phyloP scores from a whole-genome alignment of 30 jellyfish, hydroid and myxozoan species.

The Chironex yamaguchii region DNA sequence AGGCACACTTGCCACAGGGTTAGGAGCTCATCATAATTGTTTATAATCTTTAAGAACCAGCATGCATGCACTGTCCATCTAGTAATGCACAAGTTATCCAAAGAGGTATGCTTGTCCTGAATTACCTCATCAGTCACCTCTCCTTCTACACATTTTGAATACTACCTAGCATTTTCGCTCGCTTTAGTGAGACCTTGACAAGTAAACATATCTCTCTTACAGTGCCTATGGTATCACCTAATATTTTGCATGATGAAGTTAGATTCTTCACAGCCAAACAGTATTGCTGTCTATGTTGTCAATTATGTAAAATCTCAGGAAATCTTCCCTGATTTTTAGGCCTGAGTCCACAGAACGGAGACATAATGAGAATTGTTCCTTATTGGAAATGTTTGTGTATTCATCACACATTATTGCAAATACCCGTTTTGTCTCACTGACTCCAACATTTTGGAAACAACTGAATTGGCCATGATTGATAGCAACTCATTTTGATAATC shows the following conservation, averaged over 20 bases:
- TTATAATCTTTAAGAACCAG: constrained; percentile 28
- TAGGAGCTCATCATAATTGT: constrained; percentile 18
- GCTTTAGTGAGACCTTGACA: constrained; percentile 74
- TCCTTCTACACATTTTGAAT: constrained; percentile 26
- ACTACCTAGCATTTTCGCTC: constrained; percentile 59
- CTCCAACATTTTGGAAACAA: constrained; percentile 30
- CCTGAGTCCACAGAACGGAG: constrained; percentile 55
- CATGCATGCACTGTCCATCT: constrained; percentile 73
- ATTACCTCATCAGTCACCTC: neutral
- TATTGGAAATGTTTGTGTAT: constrained; percentile 68
- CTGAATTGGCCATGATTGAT: constrained; percentile 22
- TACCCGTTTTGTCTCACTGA: constrained; percentile 17
- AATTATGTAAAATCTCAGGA: constrained; percentile 69
- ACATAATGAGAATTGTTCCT: constrained; percentile 64
- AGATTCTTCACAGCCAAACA: constrained; percentile 68
- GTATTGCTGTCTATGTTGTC: constrained; percentile 63
- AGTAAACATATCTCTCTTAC: constrained; percentile 49
- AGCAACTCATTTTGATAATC: constrained; percentile 53
- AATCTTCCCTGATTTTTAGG: constrained; percentile 64
- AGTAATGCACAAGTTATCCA: constrained; percentile 12
- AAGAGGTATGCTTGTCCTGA: constrained; percentile 22
- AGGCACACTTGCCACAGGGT: constrained; percentile 61
- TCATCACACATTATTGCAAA: constrained; percentile 77
- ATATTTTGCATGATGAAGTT: constrained; percentile 54
- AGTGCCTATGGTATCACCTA: constrained; percentile 61